Conservation (phyloP, 2,888 invertebrate genomes). For the Melieria crassipennis region DNA sequence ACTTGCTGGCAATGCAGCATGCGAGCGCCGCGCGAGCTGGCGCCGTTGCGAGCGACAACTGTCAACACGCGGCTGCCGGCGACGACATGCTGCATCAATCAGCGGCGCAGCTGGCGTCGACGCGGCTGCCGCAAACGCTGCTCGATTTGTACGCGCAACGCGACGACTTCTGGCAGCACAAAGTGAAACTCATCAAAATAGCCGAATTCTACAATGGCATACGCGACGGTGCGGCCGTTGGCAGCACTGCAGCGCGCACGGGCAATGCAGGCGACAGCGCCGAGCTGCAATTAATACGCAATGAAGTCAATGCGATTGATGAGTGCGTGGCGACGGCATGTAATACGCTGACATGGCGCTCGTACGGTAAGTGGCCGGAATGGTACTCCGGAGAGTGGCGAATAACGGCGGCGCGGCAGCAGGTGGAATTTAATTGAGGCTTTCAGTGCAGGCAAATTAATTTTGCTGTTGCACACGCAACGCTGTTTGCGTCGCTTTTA, state of each 20-base stretch:
- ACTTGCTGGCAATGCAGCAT: constrained; percentile 73
- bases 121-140: constrained; percentile 37
- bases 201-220: constrained; percentile 86
- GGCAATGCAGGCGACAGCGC: constrained; percentile 68
- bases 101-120: constrained; percentile 13
- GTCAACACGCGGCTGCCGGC: constrained; percentile 3
- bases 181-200: constrained; percentile 70
- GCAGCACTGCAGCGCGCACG: neutral
- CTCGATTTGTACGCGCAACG: constrained; percentile 53
- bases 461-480: too few species aligned
- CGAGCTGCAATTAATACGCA: constrained; percentile 80
- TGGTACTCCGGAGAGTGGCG: too few species aligned
- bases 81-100: constrained; percentile 32
- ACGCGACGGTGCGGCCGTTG: constrained; percentile 69
- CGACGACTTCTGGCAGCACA: constrained; percentile 58
- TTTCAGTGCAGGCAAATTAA: too few species aligned
- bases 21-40: constrained; percentile 24
- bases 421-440: too few species aligned
- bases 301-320: constrained; percentile 81
- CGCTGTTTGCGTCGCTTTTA: too few species aligned
- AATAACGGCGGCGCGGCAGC: too few species aligned
- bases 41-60: constrained; percentile 30
- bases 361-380: constrained; percentile 72
- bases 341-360: constrained; percentile 80
- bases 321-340: constrained; percentile 75